phyloP scores from a whole-genome alignment of 2,113 vertebrate genomes.

The Odocoileus virginianus region DNA sequence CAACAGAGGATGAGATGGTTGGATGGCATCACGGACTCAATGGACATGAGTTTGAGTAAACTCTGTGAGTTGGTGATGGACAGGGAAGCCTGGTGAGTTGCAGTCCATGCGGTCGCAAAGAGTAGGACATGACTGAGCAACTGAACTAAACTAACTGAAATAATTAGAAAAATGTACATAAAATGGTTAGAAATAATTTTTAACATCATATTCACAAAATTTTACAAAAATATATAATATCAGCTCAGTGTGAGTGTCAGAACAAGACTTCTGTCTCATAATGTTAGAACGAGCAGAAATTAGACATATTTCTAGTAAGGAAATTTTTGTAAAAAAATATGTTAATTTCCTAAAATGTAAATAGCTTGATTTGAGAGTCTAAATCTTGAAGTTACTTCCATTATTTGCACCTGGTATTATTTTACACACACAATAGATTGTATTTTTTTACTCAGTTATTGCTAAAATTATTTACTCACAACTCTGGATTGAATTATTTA shows the following conservation, averaged over 20 bases:
- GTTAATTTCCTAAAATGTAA: background rate
- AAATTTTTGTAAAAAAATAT: background rate
- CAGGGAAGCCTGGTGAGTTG: background rate
- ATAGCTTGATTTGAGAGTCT: background rate
- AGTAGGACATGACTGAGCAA: fast-evolving
- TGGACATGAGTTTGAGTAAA: background rate
- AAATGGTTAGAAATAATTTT: background rate
- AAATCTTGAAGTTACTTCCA: background rate
- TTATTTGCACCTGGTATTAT: background rate
- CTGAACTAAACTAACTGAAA: background rate
- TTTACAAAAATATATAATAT: background rate
- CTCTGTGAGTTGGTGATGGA: background rate
- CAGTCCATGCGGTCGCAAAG: background rate
- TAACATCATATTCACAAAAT: background rate
- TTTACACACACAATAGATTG: background rate
- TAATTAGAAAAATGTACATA: background rate
- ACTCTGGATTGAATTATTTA: background rate
- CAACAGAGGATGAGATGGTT: background rate
- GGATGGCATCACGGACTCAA: background rate
- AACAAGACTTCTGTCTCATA: background rate
- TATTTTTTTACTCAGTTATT: background rate
- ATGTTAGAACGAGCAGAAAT: background rate
- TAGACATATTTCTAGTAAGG: background rate
- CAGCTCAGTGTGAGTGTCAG: background rate
- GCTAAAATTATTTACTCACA: background rate